Evolutionary conservation across 2,888 invertebrate species (phyloP).

Genomic region (Hypsopygia costalis): DNA sequence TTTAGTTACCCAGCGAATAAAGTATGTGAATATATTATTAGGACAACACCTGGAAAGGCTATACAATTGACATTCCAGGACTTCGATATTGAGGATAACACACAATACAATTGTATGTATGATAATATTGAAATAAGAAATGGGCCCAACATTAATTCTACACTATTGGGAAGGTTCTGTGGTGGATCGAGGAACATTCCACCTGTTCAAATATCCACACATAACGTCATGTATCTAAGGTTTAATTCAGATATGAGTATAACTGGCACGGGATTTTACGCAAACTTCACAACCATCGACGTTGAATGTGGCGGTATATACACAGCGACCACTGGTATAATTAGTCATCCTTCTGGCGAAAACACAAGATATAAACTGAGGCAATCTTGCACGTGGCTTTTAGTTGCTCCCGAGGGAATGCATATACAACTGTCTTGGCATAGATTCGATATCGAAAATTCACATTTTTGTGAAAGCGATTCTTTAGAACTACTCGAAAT

Average conservation of each 20-base stretch:
- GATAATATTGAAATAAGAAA: conserved; percentile 83
- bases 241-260: conserved; percentile 82
- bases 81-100: conserved; percentile 82
- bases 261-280: conserved; percentile 85
- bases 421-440: conserved; percentile 88
- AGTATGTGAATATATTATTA: conserved; percentile 85
- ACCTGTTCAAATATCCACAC: conserved; percentile 82
- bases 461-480: conserved; percentile 82
- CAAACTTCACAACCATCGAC: conserved; percentile 85
- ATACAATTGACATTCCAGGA: conserved; percentile 84
- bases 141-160: conserved; percentile 83
- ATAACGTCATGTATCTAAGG: conserved; percentile 86
- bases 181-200: conserved; percentile 69
- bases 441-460: conserved; percentile 84
- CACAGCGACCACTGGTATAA: conserved; percentile 79
- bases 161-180: conserved; percentile 85
- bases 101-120: conserved; percentile 36
- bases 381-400: conserved; percentile 86
- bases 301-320: conserved; percentile 88
- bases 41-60: conserved; percentile 81
- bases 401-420: conserved; percentile 84
- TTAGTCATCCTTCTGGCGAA: conserved; percentile 81
- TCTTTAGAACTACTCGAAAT: conserved; percentile 85
- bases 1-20: conserved; percentile 81
- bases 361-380: conserved; percentile 53